phyloP scores from a whole-genome alignment of 2,113 vertebrate species.

The Alces alces region DNA sequence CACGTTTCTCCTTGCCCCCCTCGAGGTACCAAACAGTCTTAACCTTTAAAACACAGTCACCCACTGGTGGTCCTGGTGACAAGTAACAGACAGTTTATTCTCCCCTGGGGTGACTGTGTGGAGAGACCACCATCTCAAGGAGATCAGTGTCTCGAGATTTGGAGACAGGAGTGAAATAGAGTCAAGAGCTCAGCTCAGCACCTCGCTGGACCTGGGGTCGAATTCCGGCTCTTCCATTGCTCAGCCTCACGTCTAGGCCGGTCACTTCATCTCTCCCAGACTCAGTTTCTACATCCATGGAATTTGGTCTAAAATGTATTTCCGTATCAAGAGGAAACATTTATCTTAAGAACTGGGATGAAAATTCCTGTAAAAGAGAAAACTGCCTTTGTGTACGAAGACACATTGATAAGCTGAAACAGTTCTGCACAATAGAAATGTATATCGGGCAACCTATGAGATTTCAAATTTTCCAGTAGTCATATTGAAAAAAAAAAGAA shows the following conservation, averaged over 20 bases:
- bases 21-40: neutral
- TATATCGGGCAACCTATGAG: neutral
- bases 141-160: neutral
- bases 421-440: neutral
- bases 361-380: neutral
- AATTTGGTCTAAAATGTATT: neutral
- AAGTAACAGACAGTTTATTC: neutral
- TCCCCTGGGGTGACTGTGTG: neutral
- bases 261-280: too few species aligned
- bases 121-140: neutral
- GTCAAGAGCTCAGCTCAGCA: neutral
- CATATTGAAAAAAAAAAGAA: neutral
- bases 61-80: neutral
- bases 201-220: neutral
- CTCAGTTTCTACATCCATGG: neutral
- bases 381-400: neutral
- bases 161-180: neutral
- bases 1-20: fast-evolving
- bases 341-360: neutral
- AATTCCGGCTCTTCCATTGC: neutral
- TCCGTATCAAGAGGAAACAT: neutral
- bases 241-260: too few species aligned
- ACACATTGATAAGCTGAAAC: neutral
- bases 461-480: neutral
- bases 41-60: neutral